phyloP scores from a whole-genome alignment of 2,797 vertebrate species.

The Falco columbarius region DNA sequence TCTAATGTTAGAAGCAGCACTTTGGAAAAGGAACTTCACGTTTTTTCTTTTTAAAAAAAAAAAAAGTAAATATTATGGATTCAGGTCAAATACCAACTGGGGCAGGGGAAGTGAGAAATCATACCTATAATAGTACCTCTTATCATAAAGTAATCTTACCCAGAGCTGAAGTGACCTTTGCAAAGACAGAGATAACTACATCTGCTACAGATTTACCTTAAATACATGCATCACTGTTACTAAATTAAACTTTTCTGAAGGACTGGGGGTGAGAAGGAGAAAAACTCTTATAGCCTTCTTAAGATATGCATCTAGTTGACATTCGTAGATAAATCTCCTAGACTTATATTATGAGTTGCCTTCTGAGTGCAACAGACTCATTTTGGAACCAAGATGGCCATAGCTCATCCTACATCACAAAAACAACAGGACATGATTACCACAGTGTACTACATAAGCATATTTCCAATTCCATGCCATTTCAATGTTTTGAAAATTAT shows the following conservation, averaged over 20 bases:
- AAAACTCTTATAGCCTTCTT: not conserved
- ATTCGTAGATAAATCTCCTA: not conserved
- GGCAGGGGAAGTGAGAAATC: not conserved
- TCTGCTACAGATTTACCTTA: not conserved
- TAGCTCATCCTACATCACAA: not conserved
- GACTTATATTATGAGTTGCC: not conserved
- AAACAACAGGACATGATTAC: not conserved
- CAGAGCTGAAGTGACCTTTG: not conserved
- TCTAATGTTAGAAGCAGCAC: not conserved
- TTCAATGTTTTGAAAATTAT: not conserved
- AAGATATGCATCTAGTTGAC: not conserved
- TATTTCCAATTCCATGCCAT: not conserved
- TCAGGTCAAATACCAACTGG: not conserved
- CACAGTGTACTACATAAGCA: not conserved
- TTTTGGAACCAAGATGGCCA: not conserved
- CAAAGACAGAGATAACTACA: not conserved
- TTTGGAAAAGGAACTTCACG: not conserved
- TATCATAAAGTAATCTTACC: not conserved
- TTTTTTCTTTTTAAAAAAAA: no score
- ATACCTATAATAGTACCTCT: not conserved
- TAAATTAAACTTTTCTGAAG: not conserved
- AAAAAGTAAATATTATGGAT: not conserved
- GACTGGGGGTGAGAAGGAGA: not conserved
- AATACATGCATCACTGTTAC: not conserved
- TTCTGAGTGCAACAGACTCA: not conserved